phyloP scores from a whole-genome alignment of 2,888 invertebrate genomes.

The Leptarthrus brevirostris region DNA sequence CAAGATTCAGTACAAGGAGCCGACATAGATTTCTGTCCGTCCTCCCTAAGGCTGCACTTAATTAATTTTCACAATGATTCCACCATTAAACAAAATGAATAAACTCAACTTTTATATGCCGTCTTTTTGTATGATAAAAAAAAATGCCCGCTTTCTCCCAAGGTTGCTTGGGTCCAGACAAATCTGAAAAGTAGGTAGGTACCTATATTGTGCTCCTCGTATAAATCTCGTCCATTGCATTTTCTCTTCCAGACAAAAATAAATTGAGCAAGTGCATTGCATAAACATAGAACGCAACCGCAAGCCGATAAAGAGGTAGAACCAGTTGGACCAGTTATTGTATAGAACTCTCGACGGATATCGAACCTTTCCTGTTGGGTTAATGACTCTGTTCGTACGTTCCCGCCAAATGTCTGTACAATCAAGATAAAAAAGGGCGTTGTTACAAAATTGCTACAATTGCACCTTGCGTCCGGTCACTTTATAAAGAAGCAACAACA shows the following conservation, averaged over 20 bases:
- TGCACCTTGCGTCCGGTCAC: slow-evolving; percentile 49
- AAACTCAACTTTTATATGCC: no score
- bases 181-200: no score
- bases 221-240: slow-evolving; percentile 33
- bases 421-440: slow-evolving; percentile 40
- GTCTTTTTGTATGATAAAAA: background rate
- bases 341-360: slow-evolving; percentile 40
- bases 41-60: no score
- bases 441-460: slow-evolving; percentile 46
- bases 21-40: no score
- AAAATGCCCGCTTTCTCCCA: slow-evolving; percentile 9
- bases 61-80: no score
- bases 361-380: slow-evolving; percentile 44
- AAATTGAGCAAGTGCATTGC: slow-evolving; percentile 47
- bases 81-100: background rate
- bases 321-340: slow-evolving; percentile 44
- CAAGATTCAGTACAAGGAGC: no score
- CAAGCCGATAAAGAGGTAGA: slow-evolving; percentile 30
- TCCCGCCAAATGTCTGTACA: slow-evolving; percentile 46
- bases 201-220: slow-evolving; percentile 1
- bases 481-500: slow-evolving; percentile 33
- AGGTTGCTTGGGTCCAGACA: slow-evolving; percentile 7
- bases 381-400: slow-evolving; percentile 43
- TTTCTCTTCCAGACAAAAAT: slow-evolving; percentile 36
- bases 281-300: slow-evolving; percentile 44